Evolutionary conservation across 2,113 vertebrate genomes (phyloP).

Genomic region (Shinisaurus crocodilurus): DNA sequence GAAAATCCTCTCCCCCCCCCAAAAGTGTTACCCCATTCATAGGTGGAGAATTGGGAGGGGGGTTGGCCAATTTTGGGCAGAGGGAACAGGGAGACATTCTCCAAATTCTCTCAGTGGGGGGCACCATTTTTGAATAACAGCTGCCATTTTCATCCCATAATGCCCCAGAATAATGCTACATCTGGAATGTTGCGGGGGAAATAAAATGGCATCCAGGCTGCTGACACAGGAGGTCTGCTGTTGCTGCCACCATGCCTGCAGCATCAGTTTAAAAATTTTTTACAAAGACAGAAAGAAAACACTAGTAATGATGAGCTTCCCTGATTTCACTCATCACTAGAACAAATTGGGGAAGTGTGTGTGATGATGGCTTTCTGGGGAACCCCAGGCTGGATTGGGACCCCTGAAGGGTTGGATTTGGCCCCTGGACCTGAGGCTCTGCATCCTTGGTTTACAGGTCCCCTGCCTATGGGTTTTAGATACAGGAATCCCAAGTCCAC

Average conservation of each 20-base stretch:
- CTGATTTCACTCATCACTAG: background rate
- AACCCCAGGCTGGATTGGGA: too few species aligned
- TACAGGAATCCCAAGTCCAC: background rate
- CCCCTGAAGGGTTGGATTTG: too few species aligned
- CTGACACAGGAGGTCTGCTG: background rate
- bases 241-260: background rate
- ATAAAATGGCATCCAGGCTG: background rate
- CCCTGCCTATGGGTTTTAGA: background rate
- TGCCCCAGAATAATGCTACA: background rate
- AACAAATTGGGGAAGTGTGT: background rate
- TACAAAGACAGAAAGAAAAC: background rate
- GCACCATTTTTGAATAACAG: too few species aligned
- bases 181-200: background rate
- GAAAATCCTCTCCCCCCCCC: background rate
- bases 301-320: background rate
- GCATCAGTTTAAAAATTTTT: background rate
- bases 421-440: too few species aligned
- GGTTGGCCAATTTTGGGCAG: too few species aligned
- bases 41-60: too few species aligned
- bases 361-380: background rate
- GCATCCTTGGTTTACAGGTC: too few species aligned
- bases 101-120: too few species aligned
- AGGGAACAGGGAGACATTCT: too few species aligned
- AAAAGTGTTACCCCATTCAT: background rate
- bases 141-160: background rate